A percentile compares a stretch with the other conserved stretches of the same genome.
These are phyloP conservation scores for Scaptomyza polygonia DNA, from an alignment of 2,888 invertebrate genomes.

Conservation along the genomic window DNA sequence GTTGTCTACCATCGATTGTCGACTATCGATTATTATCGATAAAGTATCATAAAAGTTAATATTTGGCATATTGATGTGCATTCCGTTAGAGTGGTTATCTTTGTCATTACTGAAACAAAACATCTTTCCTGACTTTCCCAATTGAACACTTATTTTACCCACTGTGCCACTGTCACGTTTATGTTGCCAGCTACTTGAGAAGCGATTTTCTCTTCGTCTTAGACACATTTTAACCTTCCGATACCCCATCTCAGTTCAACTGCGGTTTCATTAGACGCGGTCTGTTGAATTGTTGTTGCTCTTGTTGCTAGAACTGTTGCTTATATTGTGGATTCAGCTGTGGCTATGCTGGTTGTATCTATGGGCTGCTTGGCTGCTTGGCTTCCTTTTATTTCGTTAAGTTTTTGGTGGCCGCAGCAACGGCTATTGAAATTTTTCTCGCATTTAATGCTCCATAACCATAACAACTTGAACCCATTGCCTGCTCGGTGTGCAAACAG, in stretches of 20 bases:
- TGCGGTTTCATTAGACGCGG: slow-evolving; percentile 76
- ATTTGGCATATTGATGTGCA: too few species aligned
- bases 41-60: too few species aligned
- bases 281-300: slow-evolving; percentile 54
- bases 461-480: slow-evolving; percentile 49
- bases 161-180: slow-evolving; percentile 38
- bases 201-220: slow-evolving; percentile 72
- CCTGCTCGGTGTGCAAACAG: slow-evolving; percentile 14
- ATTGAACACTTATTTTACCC: background rate
- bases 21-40: too few species aligned
- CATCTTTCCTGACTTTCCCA: background rate
- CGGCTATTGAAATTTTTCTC: slow-evolving; percentile 67
- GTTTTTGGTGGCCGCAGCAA: slow-evolving; percentile 75
- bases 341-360: slow-evolving; percentile 51
- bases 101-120: too few species aligned
- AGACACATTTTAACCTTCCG: slow-evolving; percentile 40
- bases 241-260: slow-evolving; percentile 56
- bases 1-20: too few species aligned
- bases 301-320: slow-evolving; percentile 10
- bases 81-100: too few species aligned
- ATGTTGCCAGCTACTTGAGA: slow-evolving; percentile 68
- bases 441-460: slow-evolving; percentile 60
- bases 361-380: slow-evolving; percentile 38
- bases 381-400: slow-evolving; percentile 75
- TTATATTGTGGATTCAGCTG: slow-evolving; percentile 40